Base-by-base conservation (phyloP, 35 echinoderm and acorn worm genomes). In the Apostichopus parvimensis region DNA sequence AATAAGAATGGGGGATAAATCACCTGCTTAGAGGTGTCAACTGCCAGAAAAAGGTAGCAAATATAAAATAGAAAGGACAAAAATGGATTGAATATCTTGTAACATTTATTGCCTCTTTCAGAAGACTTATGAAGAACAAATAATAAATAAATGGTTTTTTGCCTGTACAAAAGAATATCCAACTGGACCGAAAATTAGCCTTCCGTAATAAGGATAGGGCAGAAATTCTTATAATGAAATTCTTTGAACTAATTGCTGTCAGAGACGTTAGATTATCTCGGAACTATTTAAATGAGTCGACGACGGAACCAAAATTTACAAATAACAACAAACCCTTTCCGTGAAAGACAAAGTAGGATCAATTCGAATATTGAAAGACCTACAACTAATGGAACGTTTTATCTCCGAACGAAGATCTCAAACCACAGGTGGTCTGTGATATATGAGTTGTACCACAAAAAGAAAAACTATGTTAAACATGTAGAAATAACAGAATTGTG, bases 71-170 rank as follows among this genome's bases (percentile, higher is more conserved):
- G 6, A 83, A 84, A 60, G 23, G 11, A 84, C 57, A n/a, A 84
- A 84, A 28, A 58, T 26, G 5, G 55, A 59, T 59, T 59, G 17
- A 23, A 84, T 84, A 84, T 84, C 57, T 84, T 84, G 55, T 75
- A 84, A 84, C 81, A 84, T 84, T 84, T 84, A 84, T 84, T 84
- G 81, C 81, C 81, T 58, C 81, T 84, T 82, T 55, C 5, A 82
- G 79, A 82, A 56, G 34, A 82, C 79, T 82, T 58, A 58, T 58
- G n/a, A 84, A 58, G 56, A 58, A 84, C 55, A 59, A 58, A 58
- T 58, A 58, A 84, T 84, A 84, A 84, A 84, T 84, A 84, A 59
- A 84, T 55, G 34, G 9, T 55, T 58, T 83, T 61, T 84, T 84
- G 81, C 81, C 81, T 84, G 57, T 84, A 84, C 81, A 84, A 84